These are phyloP conservation scores for Lysandra coridon DNA, from an alignment of 2,888 invertebrate genomes.

Conservation along the genomic window DNA sequence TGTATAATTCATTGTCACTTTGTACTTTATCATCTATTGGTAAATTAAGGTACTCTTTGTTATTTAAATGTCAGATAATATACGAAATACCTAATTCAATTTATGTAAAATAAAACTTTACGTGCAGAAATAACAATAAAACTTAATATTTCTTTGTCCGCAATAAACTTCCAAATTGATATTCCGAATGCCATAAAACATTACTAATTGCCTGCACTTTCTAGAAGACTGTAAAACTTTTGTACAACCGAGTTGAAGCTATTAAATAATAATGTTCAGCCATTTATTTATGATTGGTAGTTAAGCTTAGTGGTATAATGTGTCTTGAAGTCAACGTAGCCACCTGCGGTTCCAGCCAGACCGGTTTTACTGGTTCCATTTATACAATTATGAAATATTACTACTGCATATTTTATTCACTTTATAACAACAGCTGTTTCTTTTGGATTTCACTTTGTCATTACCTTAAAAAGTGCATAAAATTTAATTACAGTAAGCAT, in stretches of 20 bases:
- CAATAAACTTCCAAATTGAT: slow-evolving; percentile 5
- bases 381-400: slow-evolving; percentile 30
- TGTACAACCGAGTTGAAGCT: slow-evolving; percentile 1
- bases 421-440: slow-evolving; percentile 21
- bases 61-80: background rate
- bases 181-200: background rate
- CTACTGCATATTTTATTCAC: slow-evolving; percentile 23
- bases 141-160: slow-evolving; percentile 10
- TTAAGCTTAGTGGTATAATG: slow-evolving; percentile 23
- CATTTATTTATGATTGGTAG: slow-evolving; percentile 25
- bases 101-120: background rate
- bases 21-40: background rate
- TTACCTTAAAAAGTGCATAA: slow-evolving; percentile 5
- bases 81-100: background rate
- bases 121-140: background rate
- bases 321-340: slow-evolving; percentile 30
- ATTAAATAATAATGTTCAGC: slow-evolving; percentile 21
- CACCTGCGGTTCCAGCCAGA: slow-evolving; percentile 56
- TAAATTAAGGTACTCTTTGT: background rate
- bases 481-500: background rate
- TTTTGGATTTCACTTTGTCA: slow-evolving; percentile 17
- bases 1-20: slow-evolving; percentile 1
- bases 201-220: slow-evolving; percentile 14
- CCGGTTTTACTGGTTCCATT: slow-evolving; percentile 60
- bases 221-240: slow-evolving; percentile 2